Base-by-base conservation (phyloP, 2,888 invertebrate genomes). In the Xanthostigma xanthostigma region DNA sequence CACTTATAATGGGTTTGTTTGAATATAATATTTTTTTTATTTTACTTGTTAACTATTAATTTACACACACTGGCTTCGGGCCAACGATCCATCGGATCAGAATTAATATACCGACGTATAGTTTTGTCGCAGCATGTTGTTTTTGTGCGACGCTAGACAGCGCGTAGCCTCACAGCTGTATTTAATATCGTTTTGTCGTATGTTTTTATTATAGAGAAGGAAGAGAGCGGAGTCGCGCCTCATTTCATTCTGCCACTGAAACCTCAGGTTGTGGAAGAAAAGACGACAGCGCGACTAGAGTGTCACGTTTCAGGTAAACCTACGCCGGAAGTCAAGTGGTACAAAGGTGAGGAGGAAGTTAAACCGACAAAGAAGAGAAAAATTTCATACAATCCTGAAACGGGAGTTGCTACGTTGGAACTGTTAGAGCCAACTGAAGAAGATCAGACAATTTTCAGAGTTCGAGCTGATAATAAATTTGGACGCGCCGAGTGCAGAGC, bases 401-500 rank as follows among this genome's bases (percentile, higher is more conserved):
- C 78, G 6, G 82, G 83, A 12, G 67, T 74, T 53, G 76, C 80
- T 8, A 75, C 72, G 17, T 62, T 87, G 45, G 76, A 75, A 51
- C 74, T 87, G 44, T 61, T 75, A 9, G 74, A 82, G 60, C 77
- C 82, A 36, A 73, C 72, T 3, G 65, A 75, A 2, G 75, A 80
- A 55, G 84, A 85, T 59, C 79, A 81, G 56, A 74, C 78, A 1
- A 72, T 80, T 48, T 86, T 80, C 62, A 75, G 77, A 39, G 79
- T 86, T 41, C 71, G 76, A 60, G 87, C 85, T 8, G 73, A 75
- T 50, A 88, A 88, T 63, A 73, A 76, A 59, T 81, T 78, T 59
- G 88, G 87, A 8, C 73, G 74, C 51, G 84, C 84, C 2, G 76
- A 82, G 61, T 84, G 82, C 58, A 74, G 81, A 58, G 81, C 85